Evolutionary conservation across 1,140 invertebrate species (phyloP), one percentile per base, ranked within the genome.

Genomic region (Lerema accius): DNA sequence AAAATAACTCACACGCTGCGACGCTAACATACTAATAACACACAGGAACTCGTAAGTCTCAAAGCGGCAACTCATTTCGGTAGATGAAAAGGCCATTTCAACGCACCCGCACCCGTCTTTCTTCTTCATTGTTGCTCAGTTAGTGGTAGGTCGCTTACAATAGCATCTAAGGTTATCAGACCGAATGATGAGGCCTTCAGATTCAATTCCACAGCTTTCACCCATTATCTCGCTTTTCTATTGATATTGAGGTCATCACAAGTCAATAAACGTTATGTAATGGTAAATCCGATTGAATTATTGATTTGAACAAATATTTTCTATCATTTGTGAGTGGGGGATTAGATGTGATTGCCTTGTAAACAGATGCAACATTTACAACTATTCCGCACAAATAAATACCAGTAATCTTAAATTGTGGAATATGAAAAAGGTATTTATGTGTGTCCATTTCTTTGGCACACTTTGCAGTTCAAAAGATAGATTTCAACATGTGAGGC

Each of bases 101-200:
- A 80, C 72, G 73, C 76, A 67, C 67, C 73, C 67, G 2, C 19
- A 3, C 19, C n/a, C n/a, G 46, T 73, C 67, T 80, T 73, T 74
- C 53, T 61, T 70, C 75, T 73, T 80, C 75, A 81, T 83, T 77
- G 80, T 80, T 72, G 72, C 55, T 77, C 67, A 63, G 64, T 63
- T 69, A 71, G 59, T 76, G 59, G 72, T 69, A 69, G 71, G 69
- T 69, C 66, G 50, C 63, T 63, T 67, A 84, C 80, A 82, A 82
- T 81, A 71, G 73, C 55, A 35, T 72, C 69, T 72, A 78, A 82
- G 82, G 71, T 89, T 86, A 85, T 84, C 78, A 84, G 82, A 85
- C 79, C 81, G 82, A 63, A 82, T 82, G 79, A 84, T 84, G 84
- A 80, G 71, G 75, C 69, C 75, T 80, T 76, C 71, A 72, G 69